Evolutionary conservation across 2,888 invertebrate species (phyloP).

Genomic region (Eutolmus rufibarbis): DNA sequence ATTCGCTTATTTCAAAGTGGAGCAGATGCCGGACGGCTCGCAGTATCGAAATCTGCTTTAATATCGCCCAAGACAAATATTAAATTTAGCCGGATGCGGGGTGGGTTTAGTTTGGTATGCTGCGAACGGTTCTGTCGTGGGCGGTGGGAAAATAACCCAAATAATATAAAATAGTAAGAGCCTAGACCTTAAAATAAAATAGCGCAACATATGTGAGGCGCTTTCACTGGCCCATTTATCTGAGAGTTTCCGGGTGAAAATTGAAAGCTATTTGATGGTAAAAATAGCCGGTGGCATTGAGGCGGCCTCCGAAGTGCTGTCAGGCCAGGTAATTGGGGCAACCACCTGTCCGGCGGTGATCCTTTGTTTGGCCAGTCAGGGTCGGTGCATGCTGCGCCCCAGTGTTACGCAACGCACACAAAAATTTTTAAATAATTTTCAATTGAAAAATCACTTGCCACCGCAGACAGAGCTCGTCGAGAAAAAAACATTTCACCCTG

Average conservation of each 20-base stretch:
- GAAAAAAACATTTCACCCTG: background rate
- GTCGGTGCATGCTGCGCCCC: background rate
- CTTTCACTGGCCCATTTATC: background rate
- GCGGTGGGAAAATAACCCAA: background rate
- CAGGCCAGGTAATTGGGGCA: background rate
- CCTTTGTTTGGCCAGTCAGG: background rate
- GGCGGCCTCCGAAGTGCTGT: background rate
- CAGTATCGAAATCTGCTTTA: background rate
- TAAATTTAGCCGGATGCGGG: background rate
- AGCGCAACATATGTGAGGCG: background rate
- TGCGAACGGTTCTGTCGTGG: background rate
- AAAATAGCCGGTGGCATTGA: conserved; percentile 26
- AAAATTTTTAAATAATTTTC: background rate
- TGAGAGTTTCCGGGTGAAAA: background rate
- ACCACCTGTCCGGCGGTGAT: conserved; percentile 5
- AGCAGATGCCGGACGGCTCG: background rate
- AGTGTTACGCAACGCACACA: background rate
- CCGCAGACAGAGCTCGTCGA: background rate
- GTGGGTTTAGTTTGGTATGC: background rate
- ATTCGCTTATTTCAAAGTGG: background rate
- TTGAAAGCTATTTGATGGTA: background rate
- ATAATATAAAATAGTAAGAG: background rate
- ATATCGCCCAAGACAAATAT: background rate
- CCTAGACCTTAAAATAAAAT: background rate
- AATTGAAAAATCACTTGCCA: background rate